These are phyloP conservation scores for Imbricaverruca yamaguchii DNA, from an alignment of 2,888 invertebrate species.

Conservation along the genomic window DNA sequence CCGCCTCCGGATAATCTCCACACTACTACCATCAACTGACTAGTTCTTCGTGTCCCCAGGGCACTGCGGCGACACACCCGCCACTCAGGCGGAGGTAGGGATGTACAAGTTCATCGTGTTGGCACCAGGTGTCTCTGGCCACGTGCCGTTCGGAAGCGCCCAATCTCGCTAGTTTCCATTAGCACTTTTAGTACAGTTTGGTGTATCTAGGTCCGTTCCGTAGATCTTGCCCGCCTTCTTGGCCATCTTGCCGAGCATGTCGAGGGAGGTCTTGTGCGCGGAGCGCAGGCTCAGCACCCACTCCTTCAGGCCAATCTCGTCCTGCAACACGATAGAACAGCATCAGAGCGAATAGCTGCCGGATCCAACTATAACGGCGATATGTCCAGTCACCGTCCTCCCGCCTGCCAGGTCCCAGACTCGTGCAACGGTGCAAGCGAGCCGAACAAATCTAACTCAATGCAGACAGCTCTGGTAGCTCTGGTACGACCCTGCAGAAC, in stretches of 20 bases:
- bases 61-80: not conserved
- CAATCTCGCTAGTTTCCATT: conserved; percentile 3
- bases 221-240: conserved; percentile 98
- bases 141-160: no score
- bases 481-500: no score
- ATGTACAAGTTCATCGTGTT: not conserved
- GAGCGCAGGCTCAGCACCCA: conserved; percentile 93
- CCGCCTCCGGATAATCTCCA: no score
- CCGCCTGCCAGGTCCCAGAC: no score
- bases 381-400: no score
- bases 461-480: no score
- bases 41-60: not conserved
- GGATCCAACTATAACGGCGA: no score
- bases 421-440: no score
- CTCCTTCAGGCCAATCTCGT: conserved; percentile 97
- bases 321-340: conserved; percentile 49
- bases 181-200: conserved; percentile 26
- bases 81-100: not conserved
- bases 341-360: no score
- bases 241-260: conserved; percentile 93
- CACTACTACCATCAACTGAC: no score
- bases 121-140: not conserved
- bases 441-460: no score
- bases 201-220: conserved; percentile 64
- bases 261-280: conserved; percentile 91